Percentiles rank a stretch among this genome's conserved stretches.
Conservation (phyloP, 2,797 vertebrate genomes). For the Lepilemur ruficaudatus region DNA sequence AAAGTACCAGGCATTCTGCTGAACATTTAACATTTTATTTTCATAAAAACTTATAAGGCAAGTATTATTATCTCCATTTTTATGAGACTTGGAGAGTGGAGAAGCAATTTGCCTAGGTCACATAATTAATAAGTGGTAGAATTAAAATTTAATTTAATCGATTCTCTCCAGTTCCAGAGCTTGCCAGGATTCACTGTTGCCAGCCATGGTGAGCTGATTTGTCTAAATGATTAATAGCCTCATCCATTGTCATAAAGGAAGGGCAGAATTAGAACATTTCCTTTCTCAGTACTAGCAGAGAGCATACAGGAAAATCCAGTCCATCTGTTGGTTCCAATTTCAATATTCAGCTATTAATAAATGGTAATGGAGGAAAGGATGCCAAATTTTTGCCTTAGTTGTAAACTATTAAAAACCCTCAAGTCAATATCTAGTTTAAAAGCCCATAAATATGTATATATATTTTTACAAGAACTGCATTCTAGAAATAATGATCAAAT, state of each 20-base stretch:
- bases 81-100: not conserved
- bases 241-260: not conserved
- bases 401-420: slow-evolving; percentile 7
- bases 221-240: slow-evolving; percentile 4
- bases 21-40: slow-evolving; percentile 10
- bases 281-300: not conserved
- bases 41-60: not conserved
- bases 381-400: not conserved
- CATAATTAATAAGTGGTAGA: slow-evolving; percentile 19
- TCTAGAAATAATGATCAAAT: slow-evolving; percentile 30
- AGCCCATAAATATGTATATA: not conserved
- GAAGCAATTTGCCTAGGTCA: not conserved
- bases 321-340: not conserved
- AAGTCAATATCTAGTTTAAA: slow-evolving; percentile 18
- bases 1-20: not conserved
- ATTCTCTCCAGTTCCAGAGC: not conserved
- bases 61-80: slow-evolving; percentile 17
- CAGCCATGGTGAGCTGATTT: not conserved
- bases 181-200: not conserved
- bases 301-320: not conserved
- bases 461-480: not conserved
- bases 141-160: slow-evolving; percentile 18
- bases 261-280: not conserved
- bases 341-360: not conserved
- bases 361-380: not conserved